Base-by-base conservation (phyloP, 2,797 vertebrate species). In the Malacoctenus gilli region DNA sequence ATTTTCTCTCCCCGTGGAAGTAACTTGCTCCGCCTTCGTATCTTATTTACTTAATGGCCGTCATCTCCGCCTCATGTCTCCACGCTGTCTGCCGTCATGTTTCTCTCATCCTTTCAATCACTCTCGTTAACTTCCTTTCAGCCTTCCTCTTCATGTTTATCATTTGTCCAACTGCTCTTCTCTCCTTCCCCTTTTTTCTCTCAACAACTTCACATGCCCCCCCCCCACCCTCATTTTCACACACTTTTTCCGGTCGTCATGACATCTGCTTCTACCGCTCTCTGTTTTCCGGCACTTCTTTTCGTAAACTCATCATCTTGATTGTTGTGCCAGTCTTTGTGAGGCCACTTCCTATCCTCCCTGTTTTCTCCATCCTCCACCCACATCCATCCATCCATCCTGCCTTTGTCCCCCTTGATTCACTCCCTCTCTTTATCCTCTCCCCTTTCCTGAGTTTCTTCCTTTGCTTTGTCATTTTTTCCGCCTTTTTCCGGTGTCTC, bases 261-360 rank as follows among this genome's bases (percentile, higher is more conserved):
- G 12, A 25, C 10, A 1, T 46, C 41, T 40, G 1, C 28, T 1
- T 2, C 16, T 55, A 30, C 15, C 48, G 8, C 14, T 19, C 8
- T 30, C 21, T 47, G n/a, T 56, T 57, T 65, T 53, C 34, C 34
- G 8, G 13, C 2, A 13, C 42, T 52, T 56, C 40, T 23, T 1
- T 35, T 60, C 6, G 53, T 50, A 14, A 58, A 36, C 19, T 35
- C 46, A 18, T 39, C 49, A 18, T 53, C 19, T 5, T 14, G 3
- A 42, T 48, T 25, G 59, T 18, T 43, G 23, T 41, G 5, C 32
- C 68, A 60, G n/a, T n/a, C 54, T 11, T 67, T 31, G 52, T 66
- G 51, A 50, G n/a, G 25, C 20, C 18, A 50, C 20, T 12, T 28
- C 42, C 11, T 9, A 1, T 56, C 20, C 35, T 23, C n/a, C 3